Evolutionary conservation across 2,113 vertebrate species (phyloP), one percentile per base, ranked within the genome.

Genomic region (Paraplagusia blochii): DNA sequence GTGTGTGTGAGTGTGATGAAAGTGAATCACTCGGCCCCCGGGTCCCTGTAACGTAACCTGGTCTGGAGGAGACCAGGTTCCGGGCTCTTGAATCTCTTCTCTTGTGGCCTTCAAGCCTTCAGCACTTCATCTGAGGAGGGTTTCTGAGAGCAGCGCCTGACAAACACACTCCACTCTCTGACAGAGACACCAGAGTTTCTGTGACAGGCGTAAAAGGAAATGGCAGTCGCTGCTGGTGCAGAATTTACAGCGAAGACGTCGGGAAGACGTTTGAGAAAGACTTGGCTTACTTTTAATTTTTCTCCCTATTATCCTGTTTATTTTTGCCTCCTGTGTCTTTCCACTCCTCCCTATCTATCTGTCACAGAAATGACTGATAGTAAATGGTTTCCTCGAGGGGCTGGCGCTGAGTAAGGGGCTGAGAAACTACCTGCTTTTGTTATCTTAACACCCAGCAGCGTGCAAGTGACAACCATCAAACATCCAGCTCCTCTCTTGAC

Each of bases 401-500:
- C 18, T 70, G 62, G 69, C 54, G 66, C 69, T 44, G 63, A 72
- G 53, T 43, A 60, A 54, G 53, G 63, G 53, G 58, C 69, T 59
- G 61, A 70, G 61, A 60, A 66, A 74, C 58, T 75, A 81, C 61
- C 63, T 81, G 71, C 63, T 77, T 79, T 74, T 76, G 80, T 83
- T 85, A 80, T 83, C 76, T 77, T 83, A 78, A 78, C 63, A 67
- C 45, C 33, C 67, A 53, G 51, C 59, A 17, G 65, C 79, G 58
- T 57, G 63, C 39, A 29, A 58, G 59, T 69, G 62, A 74, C 75
- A 72, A 66, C 63, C 77, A 82, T 87, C 77, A 87, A 85, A 85
- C 77, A 71, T 63, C 63, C 55, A 35, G 54, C 55, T 48, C 59
- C 52, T 57, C 45, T 17, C 58, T 62, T 79, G 83, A 79, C 82